phyloP scores from a whole-genome alignment of 1,140 invertebrate genomes.

The Acyrthosiphon pisum region DNA sequence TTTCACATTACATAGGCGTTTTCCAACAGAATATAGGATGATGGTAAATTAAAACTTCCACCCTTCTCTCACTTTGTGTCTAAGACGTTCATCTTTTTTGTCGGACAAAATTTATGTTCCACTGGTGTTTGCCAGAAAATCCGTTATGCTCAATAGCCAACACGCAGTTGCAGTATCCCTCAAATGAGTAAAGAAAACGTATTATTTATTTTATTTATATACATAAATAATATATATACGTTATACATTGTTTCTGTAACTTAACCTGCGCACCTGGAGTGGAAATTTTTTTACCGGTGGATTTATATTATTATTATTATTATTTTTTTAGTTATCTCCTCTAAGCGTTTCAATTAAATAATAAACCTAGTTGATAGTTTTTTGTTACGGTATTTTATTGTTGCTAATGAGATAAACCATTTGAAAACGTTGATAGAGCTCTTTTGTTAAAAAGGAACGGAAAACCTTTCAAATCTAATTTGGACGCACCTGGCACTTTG shows the following conservation, averaged over 20 bases:
- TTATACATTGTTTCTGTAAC: neutral
- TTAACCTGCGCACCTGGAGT: neutral
- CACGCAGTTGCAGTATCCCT: neutral
- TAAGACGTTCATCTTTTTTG: constrained; percentile 1
- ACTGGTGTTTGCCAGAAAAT: constrained; percentile 31
- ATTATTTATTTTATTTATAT: neutral
- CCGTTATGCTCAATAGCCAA: neutral
- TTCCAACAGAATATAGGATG: neutral
- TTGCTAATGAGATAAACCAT: constrained; percentile 5
- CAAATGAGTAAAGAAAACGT: neutral
- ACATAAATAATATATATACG: too few relatives aligned
- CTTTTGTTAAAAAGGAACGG: neutral
- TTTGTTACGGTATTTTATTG: neutral
- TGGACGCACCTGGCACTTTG: constrained; percentile 5
- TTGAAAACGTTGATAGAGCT: neutral
- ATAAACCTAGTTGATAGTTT: neutral
- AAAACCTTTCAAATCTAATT: constrained; percentile 39
- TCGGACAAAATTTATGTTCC: constrained; percentile 19
- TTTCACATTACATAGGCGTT: neutral
- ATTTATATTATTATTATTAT: neutral
- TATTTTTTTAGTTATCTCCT: neutral
- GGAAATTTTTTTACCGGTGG: neutral
- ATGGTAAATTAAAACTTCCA: constrained; percentile 26
- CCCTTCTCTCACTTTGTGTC: neutral
- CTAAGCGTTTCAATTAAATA: constrained; percentile 4